phyloP scores from a whole-genome alignment of 2,797 vertebrate species.

The Macropodus opercularis region DNA sequence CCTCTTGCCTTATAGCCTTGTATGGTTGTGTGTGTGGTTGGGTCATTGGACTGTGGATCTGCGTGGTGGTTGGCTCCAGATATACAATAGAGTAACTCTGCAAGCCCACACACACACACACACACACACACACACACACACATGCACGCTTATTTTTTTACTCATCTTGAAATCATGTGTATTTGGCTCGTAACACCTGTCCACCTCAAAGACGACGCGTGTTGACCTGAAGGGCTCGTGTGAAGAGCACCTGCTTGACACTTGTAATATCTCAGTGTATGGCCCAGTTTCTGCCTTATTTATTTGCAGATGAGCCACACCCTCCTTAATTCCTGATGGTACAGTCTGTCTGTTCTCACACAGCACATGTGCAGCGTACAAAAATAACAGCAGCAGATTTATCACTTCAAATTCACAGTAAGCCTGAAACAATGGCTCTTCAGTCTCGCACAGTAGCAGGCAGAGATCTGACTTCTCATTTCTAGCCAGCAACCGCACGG shows the following conservation, averaged over 20 bases:
- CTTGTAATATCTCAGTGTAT: neutral
- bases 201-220: conserved; percentile 9
- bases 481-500: no score
- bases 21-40: conserved; percentile 19
- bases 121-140: conserved; percentile 7
- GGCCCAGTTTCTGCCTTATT: neutral
- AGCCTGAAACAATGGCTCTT: no score
- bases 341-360: neutral
- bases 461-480: neutral
- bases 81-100: conserved; percentile 25
- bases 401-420: neutral
- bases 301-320: neutral
- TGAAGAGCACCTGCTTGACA: conserved; percentile 8
- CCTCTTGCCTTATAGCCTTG: conserved; percentile 20
- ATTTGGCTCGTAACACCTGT: conserved; percentile 4
- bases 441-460: neutral
- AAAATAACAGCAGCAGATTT: neutral
- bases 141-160: neutral
- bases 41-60: conserved; percentile 43
- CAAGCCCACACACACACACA: conserved; percentile 27
- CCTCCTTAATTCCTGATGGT: neutral
- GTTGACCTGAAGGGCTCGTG: conserved; percentile 9
- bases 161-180: conserved; percentile 15
- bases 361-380: neutral
- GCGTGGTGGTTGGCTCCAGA: conserved; percentile 41